phyloP scores from a whole-genome alignment of 2,797 vertebrate genomes.

The Sciaenops ocellatus region DNA sequence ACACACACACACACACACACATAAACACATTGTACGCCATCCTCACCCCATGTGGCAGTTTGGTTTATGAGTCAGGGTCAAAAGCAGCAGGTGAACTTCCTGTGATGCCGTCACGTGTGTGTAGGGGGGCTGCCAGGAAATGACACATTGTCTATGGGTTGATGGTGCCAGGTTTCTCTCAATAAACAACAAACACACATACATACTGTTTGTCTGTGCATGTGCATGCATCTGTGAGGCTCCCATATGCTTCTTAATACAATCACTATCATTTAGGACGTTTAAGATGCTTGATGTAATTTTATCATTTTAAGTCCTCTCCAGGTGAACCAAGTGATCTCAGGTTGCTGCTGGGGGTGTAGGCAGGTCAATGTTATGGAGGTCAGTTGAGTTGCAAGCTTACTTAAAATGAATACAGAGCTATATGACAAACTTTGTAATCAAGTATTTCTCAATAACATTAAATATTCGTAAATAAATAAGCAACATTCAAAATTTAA shows the following conservation, averaged over 20 bases:
- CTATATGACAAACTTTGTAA: neutral
- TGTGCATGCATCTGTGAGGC: conserved; percentile 8
- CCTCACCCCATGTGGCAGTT: conserved; percentile 48
- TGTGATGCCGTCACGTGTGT: conserved; percentile 52
- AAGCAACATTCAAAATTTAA: neutral
- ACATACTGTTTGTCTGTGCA: conserved; percentile 15
- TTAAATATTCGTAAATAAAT: conserved; percentile 2
- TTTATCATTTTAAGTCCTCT: neutral
- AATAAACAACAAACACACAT: conserved; percentile 11
- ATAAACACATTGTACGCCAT: conserved; percentile 38
- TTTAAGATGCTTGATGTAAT: neutral
- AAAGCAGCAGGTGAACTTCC: conserved; percentile 67
- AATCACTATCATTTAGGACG: neutral
- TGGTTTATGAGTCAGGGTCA: conserved; percentile 70
- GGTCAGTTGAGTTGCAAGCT: neutral
- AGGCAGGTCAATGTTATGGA: neutral
- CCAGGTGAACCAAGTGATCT: conserved; percentile 8
- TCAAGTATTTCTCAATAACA: too few species aligned
- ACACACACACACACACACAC: neutral
- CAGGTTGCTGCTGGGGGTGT: neutral
- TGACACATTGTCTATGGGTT: conserved; percentile 38
- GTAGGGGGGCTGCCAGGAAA: conserved; percentile 51
- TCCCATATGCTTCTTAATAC: conserved; percentile 19
- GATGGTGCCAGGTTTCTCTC: conserved; percentile 42
- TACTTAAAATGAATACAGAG: neutral